Conservation (phyloP, 2,113 vertebrate genomes). For the Camelus dromedarius region DNA sequence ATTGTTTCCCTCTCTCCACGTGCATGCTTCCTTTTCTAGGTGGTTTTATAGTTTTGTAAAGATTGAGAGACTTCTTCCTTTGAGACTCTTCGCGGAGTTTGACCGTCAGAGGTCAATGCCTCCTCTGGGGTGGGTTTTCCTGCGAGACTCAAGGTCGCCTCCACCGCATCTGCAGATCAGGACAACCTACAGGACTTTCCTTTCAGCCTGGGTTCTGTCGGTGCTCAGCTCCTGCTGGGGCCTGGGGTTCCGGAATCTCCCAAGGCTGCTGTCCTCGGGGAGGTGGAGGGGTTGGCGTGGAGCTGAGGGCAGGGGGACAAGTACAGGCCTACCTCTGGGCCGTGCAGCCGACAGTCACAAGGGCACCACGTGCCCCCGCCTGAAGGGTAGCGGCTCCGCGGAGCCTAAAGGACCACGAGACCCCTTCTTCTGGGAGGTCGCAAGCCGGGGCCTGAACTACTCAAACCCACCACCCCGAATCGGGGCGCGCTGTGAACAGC, state of each 20-base stretch:
- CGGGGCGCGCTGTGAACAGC: background rate
- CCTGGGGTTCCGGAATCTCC: too few species aligned
- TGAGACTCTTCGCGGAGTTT: background rate
- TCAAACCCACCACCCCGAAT: background rate
- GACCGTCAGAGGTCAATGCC: background rate
- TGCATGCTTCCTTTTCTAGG: background rate
- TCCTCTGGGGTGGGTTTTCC: background rate
- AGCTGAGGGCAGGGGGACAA: too few species aligned
- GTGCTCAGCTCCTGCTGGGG: background rate
- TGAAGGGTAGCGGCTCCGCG: fast-evolving
- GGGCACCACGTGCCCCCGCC: background rate
- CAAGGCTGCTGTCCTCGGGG: fast-evolving
- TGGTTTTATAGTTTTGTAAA: background rate
- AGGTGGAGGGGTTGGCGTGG: background rate
- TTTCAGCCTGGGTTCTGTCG: background rate
- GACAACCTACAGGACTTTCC: background rate
- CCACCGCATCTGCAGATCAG: background rate
- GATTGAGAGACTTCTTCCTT: background rate
- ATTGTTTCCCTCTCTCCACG: background rate
- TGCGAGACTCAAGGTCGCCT: fast-evolving
- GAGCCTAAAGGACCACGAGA: background rate
- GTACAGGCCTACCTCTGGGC: fast-evolving
- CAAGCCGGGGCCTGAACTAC: background rate
- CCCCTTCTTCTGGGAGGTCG: background rate
- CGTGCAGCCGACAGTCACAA: background rate